phyloP scores from a whole-genome alignment of 1,140 invertebrate species.

The Adelges cooleyi region DNA sequence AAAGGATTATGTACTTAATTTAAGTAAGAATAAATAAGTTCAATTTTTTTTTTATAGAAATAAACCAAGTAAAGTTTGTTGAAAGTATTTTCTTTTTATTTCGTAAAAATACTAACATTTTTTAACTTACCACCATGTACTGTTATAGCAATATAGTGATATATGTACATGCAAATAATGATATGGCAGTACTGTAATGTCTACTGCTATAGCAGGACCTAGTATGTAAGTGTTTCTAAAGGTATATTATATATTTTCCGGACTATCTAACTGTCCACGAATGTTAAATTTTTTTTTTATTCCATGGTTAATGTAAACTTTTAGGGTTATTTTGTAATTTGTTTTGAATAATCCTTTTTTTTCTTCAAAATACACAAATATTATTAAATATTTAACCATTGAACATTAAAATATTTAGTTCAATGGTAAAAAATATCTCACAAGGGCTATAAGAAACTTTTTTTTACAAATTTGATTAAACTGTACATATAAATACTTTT shows the following conservation, averaged over 20 bases:
- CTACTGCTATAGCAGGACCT: background rate
- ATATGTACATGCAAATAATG: background rate
- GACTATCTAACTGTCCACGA: background rate
- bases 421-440: too few relatives aligned
- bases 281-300: background rate
- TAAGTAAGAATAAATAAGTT: background rate
- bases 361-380: too few relatives aligned
- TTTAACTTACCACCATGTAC: background rate
- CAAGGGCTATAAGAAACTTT: too few relatives aligned
- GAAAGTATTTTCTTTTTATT: background rate
- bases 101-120: background rate
- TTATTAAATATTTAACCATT: too few relatives aligned
- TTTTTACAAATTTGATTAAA: too few relatives aligned
- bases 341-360: too few relatives aligned
- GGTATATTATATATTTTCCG: background rate
- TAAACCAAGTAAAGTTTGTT: background rate
- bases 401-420: too few relatives aligned
- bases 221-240: background rate
- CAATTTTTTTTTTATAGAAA: background rate
- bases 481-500: too few relatives aligned
- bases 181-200: background rate
- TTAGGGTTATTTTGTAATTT: too few relatives aligned
- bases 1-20: background rate
- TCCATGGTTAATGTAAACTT: too few relatives aligned
- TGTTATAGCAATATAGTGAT: background rate